Base-by-base conservation (phyloP, 2,888 invertebrate species). In the Hoplodrina ambigua region DNA sequence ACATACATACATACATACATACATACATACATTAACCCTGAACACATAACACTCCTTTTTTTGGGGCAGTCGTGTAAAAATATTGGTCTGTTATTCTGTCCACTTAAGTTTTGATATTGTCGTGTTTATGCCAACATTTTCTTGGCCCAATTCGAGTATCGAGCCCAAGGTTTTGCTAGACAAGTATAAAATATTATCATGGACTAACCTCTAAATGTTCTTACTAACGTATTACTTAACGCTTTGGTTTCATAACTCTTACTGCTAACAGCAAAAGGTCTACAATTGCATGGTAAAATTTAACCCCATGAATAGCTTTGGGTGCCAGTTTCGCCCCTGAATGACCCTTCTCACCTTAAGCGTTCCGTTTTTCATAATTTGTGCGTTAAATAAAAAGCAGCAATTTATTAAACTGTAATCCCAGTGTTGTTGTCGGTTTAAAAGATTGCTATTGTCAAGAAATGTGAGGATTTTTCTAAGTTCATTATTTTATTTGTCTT, bases 361-460 rank as follows among this genome's bases (percentile, higher is more conserved):
- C 76, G 78, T 83, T 73, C 58, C 78, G 78, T 85, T 86, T 83
- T 82, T 87, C 76, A 82, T 84, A 85, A 86, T 83, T 83, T 82
- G 75, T 70, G 71, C 64, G 81, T 76, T 79, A 78, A 84, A 85
- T 83, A 86, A 84, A 85, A 85, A 79, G 71, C 72, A 77, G 84
- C 77, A 80, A 84, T 86, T 87, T 86, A 85, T 85, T 82, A 81
- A 81, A 80, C 76, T 72, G 85, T 80, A 84, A 85, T 73, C 72
- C 61, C 77, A 86, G 83, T 83, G 83, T 80, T 87, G 86, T 85
- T 81, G 62, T 82, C 59, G 64, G 65, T 81, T 74, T 76, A 80
- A 86, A 83, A 83, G 81, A 84, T 86, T 78, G 83, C 82, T 79
- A 77, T 84, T 82, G 83, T 84, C 67, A 80, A 84, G 75, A 80